Base-by-base conservation (phyloP, 2,888 invertebrate genomes). In the Drosophila anomelani region DNA sequence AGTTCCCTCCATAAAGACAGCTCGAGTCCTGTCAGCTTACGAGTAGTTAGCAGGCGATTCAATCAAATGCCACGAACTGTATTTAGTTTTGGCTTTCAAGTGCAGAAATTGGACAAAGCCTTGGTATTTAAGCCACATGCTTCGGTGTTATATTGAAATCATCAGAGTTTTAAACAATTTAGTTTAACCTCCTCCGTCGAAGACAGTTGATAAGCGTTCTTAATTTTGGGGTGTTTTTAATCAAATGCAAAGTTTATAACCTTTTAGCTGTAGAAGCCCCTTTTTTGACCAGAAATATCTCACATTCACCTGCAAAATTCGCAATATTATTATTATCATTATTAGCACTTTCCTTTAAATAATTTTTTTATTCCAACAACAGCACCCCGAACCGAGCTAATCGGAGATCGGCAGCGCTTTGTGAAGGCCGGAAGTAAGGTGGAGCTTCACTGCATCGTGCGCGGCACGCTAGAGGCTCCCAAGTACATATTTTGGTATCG, bases 401-500 rank as follows among this genome's bases (percentile, higher is more conserved):
- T 96, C 88, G 98, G 97, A 80, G 97, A 97, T 93, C 95, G 96
- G 58, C 97, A 97, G 93, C 95, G 97, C 90, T 97, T 96, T 94
- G 97, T 98, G 86, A 97, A 97, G 93, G 96, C 96, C 41, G 98
- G 97, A 90, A 97, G 97, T 92, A 96, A 96, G 68, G 97, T 98
- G 78, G 95, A 95, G 90, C 94, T 98, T 74, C 96, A 96, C 92
- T 98, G 98, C 93, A 96, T 97, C 79, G 97, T 98, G 92, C 96
- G 96, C 79, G 96, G 96, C 93, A 96, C 97, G 75, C 94, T 98
- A 76, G 97, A 97, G 93, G 96, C 97, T 86, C 98, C 98, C 74
- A 96, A 96, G 75, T 98, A 97, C 93, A 97, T 98, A 90, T 97
- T 98, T 94, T 98, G 98, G 98, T 97, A 97, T 93, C 97, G 97